A percentile compares a stretch with the other conserved stretches of the same genome.
phyloP scores from a whole-genome alignment of 2,113 vertebrate species.

The Pipa parva region DNA sequence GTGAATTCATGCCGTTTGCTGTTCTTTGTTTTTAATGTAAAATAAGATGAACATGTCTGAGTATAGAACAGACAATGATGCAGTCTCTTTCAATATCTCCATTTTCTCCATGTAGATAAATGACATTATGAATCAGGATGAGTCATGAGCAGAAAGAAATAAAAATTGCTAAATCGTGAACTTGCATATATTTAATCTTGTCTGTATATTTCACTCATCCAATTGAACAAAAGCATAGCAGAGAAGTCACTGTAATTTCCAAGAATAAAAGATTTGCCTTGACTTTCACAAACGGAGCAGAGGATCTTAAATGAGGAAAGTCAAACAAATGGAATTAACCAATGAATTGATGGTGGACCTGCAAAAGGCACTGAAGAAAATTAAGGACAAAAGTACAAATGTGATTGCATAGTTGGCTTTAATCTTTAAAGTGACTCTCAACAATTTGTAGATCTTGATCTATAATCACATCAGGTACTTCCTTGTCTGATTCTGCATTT shows the following conservation, averaged over 20 bases:
- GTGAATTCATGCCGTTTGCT: not conserved
- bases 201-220: constrained; percentile 33
- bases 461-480: too few relatives aligned
- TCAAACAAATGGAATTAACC: constrained; percentile 12
- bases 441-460: too few relatives aligned
- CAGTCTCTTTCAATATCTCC: constrained; percentile 8
- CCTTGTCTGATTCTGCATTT: too few relatives aligned
- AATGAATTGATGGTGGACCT: constrained; percentile 15
- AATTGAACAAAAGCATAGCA: constrained; percentile 17
- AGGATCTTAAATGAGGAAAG: constrained; percentile 9
- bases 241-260: constrained; percentile 28
- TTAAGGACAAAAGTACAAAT: too few relatives aligned
- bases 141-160: constrained; percentile 30
- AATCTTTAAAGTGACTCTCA: too few relatives aligned
- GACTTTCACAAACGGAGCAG: constrained; percentile 22
- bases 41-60: constrained; percentile 8
- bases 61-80: constrained; percentile 20
- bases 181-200: constrained; percentile 35
- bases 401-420: too few relatives aligned
- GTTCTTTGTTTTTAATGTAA: constrained; percentile 12
- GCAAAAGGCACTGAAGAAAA: too few relatives aligned
- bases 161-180: constrained; percentile 30
- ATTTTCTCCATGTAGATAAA: constrained; percentile 28
- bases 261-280: constrained; percentile 34
- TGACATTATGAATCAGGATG: constrained; percentile 37